Evolutionary conservation across 2,888 invertebrate species (phyloP), one percentile per base, ranked within the genome.

Genomic region (Congeria kusceri): DNA sequence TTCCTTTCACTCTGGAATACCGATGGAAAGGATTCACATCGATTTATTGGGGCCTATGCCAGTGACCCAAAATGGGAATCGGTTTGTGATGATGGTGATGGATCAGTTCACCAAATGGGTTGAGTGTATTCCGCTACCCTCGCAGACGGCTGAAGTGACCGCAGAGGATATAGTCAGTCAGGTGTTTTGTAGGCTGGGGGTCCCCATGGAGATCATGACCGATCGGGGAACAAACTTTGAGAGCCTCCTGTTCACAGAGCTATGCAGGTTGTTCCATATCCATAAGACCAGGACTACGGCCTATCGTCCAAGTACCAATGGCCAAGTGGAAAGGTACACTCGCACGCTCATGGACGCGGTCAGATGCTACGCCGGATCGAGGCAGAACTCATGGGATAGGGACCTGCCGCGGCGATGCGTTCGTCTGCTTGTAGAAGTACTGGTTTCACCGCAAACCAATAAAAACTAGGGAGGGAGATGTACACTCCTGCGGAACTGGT

Each of bases 1-100:
- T 27, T 7, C 98, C 98, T 91, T 96, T 96, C 28, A 98, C 96
- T 94, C 98, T 98, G 89, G 96, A 96, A 13, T 27, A 4, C 69
- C 59, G 5, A n/a, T 69, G 61, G 69, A 69, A 27, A 15, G 61
- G 13, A 44, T 69, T 11, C 61, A 62, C 32, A 27, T 69, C 4
- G 69, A 69, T 29, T 44, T 69, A 7, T 18, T 69, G 15, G 61
- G 47, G 3, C 69, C 69, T 9, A 23, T 69, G 23, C 39, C 47
- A 13, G 29, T n/a, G 39, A 61, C 69, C 3, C n/a, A n/a, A n/a
- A 20, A 18, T 11, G 61, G 61, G 3, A 59, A 69, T 67, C 27
- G 32, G 3, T 67, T 62, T 67, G 44, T 67, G 13, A 23, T 67
- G 29, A 58, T 67, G 56, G 23, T 69, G 5, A 61, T 61, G 23